Conservation (phyloP, 2,888 invertebrate genomes). For the Tuta absoluta region DNA sequence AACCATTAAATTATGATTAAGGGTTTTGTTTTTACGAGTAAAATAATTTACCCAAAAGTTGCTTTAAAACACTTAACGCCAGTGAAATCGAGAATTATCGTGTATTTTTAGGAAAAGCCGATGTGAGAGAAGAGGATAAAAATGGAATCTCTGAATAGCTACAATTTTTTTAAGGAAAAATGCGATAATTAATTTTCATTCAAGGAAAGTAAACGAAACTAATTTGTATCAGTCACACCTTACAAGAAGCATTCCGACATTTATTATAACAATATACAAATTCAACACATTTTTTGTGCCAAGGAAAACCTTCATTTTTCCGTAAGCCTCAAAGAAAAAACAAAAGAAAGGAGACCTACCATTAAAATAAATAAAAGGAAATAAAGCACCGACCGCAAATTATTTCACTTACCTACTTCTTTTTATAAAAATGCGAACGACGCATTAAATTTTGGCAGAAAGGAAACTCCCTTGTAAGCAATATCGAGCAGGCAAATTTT, state of each 20-base stretch:
- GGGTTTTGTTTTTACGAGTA: conserved; percentile 69
- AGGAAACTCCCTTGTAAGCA: conserved; percentile 82
- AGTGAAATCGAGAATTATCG: conserved; percentile 50
- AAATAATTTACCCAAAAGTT: conserved; percentile 65
- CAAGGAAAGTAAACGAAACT: conserved; percentile 58
- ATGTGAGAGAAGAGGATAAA: conserved; percentile 31
- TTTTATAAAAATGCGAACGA: conserved; percentile 80
- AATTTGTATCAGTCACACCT: conserved; percentile 63
- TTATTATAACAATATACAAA: conserved; percentile 63
- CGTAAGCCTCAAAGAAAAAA: conserved; percentile 67
- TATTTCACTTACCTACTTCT: conserved; percentile 81
- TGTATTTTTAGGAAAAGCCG: conserved; percentile 39
- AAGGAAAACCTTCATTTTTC: conserved; percentile 59
- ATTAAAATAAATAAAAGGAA: conserved; percentile 81
- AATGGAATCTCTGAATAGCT: conserved; percentile 25
- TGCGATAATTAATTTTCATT: conserved; percentile 57
- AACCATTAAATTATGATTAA: conserved; percentile 74
- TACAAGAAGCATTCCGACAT: conserved; percentile 58
- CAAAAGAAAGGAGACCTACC: conserved; percentile 74
- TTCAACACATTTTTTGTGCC: conserved; percentile 62
- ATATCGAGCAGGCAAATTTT: conserved; percentile 82
- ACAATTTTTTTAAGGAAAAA: conserved; percentile 33
- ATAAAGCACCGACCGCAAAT: conserved; percentile 79
- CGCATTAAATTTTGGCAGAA: conserved; percentile 82
- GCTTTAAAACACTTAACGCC: conserved; percentile 60